Evolutionary conservation across 2,888 invertebrate genomes (phyloP), one percentile per base, ranked within the genome.

Genomic region (Trimorus sp.): DNA sequence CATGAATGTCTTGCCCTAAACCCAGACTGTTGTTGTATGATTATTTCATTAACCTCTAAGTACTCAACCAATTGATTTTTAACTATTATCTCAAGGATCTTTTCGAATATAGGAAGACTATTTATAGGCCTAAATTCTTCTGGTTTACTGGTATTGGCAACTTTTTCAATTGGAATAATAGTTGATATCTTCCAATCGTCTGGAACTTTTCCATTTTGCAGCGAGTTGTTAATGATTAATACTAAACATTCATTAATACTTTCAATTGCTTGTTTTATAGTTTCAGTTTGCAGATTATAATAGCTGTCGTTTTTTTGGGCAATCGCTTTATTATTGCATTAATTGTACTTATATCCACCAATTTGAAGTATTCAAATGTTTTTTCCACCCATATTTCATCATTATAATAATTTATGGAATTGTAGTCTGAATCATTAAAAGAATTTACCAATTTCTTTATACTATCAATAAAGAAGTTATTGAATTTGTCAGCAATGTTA

Each of bases 61-160:
- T 68, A 54, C 12, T 68, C 7, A 3, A 48, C 11, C 48, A 48
- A 12, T 6, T 48, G 48, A 48, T 48, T 36, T 56, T 68, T 68
- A 1, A 68, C 56, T 38, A 54, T 7, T 12, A 68, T 56, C 40
- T 66, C 65, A n/a, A 66, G 6, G 14, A 66, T 53, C 40, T 66
- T 66, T 42, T 66, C 38, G 12, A 53, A 53, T 6, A 66, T 40
- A 14, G 53, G 53, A 9, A 66, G 8, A 14, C 37, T 51, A 38
- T 66, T 66, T 16, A 66, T 37, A 2, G 65, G 65, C 15, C 65
- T 8, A 40, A 66, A 66, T 14, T 53, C 53, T 40, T 12, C 7
- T 7, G 59, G 42, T 0, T 59, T 38, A 5, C 37, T 59, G 3
- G 48, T 48, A 12, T 48, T 48, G n/a, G 14, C 12, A 1, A 48